Base-by-base conservation (phyloP, 2,888 invertebrate species). In the Apodemia zela region DNA sequence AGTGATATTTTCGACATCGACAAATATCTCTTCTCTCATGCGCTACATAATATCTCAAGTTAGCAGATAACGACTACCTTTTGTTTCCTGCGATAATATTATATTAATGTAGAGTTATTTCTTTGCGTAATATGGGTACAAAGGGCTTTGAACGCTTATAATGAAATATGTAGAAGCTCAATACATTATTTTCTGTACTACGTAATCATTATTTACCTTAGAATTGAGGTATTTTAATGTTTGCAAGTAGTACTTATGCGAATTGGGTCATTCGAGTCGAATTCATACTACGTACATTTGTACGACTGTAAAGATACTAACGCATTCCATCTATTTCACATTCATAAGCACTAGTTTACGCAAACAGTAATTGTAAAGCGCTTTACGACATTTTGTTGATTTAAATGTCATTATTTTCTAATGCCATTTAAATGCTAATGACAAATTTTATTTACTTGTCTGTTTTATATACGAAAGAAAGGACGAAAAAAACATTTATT, bases 361-460 rank as follows among this genome's bases (percentile, higher is more conserved):
- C 13, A 54, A 54, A 13, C 54, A 13, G 18, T 25, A 54, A 54
- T 54, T 54, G 54, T 54, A 54, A 11, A 18, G 51, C 49, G 10
- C 11, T 6, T 54, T 54, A 25, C 18, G 3, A 45, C 47, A 21
- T 15, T 42, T 38, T 45, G 33, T 11, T 59, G 33, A 35, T 13
- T 15, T 42, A 42, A 42, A 15, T 42, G 5, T 1, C 10, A 33
- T 8, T 33, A 33, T 33, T 33, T 33, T 33, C 33, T 10, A 33
- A 33, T 10, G 33, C 13, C 35, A 38, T 38, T 35, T 38, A 13
- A 13, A 38, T 38, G 13, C 13, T 38, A 11, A 3, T 38, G 10
- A 38, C 5, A 38, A 33, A 8, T 8, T 33, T 33, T 33, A 8
- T 33, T 33, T 29, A 29, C 29, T 29, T 33, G 1, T 33, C 33